Conservation (phyloP, 2,797 vertebrate species). For the Sternotherus odoratus region DNA sequence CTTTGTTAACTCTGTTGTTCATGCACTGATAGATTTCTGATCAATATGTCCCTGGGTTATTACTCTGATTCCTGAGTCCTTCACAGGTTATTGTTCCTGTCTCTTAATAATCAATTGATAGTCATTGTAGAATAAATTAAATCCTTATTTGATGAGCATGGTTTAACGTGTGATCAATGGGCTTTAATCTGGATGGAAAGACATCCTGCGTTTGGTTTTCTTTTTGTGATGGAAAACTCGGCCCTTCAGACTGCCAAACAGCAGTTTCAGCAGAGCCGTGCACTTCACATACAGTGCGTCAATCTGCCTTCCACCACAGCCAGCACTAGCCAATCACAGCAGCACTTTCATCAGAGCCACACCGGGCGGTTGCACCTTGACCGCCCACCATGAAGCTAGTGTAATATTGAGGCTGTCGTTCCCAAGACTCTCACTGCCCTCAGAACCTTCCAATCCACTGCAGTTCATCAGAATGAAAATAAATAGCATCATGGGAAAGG, state of each 20-base stretch:
- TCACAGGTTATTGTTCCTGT: background rate
- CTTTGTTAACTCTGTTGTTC: background rate
- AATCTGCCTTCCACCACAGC: conserved; percentile 21
- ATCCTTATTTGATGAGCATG: background rate
- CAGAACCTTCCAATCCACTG: conserved; percentile 30
- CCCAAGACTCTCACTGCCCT: background rate
- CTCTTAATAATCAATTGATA: conserved; percentile 5
- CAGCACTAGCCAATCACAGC: background rate
- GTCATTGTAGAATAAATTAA: conserved; percentile 7
- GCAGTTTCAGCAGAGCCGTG: conserved; percentile 40
- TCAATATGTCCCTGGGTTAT: background rate
- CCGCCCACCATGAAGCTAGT: background rate
- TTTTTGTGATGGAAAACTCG: background rate
- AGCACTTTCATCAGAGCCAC: conserved; percentile 20
- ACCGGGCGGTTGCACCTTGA: conserved; percentile 12
- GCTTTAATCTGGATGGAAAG: conserved; percentile 6
- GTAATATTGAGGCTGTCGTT: background rate
- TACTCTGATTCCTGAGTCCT: background rate
- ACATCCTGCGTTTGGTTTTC: background rate
- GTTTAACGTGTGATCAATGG: background rate
- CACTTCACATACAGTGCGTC: background rate
- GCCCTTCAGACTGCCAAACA: conserved; percentile 24
- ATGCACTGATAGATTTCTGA: background rate
- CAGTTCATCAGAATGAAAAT: conserved; percentile 19
- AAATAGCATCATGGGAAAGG: background rate